A percentile compares a stretch with the other conserved stretches of the same genome.
phyloP scores from a whole-genome alignment of 2,797 vertebrate species.

The Poeciliopsis turneri region DNA sequence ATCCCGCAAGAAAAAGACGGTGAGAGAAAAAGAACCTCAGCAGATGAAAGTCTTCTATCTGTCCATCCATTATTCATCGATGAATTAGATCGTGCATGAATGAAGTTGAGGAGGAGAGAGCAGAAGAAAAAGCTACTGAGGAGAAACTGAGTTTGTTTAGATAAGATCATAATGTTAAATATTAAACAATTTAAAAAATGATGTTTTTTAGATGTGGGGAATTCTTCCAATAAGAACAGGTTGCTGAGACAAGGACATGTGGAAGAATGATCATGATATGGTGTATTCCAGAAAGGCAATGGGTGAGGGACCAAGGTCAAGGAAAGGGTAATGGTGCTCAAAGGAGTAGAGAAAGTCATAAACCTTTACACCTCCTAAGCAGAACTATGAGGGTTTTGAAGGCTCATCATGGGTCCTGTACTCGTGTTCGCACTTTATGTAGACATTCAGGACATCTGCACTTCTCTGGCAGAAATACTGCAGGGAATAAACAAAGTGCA shows the following conservation, averaged over 20 bases:
- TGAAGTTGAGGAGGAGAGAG: conserved; percentile 51
- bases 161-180: conserved; percentile 26
- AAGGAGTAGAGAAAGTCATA: conserved; percentile 35
- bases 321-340: conserved; percentile 34
- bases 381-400: conserved; percentile 21
- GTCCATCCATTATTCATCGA: conserved; percentile 84
- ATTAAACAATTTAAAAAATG: neutral
- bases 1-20: conserved; percentile 59
- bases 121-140: conserved; percentile 9
- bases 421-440: conserved; percentile 9
- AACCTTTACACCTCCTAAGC: conserved; percentile 16
- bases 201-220: conserved; percentile 48
- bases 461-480: conserved; percentile 9
- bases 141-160: conserved; percentile 22
- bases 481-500: neutral
- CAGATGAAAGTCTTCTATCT: conserved; percentile 78
- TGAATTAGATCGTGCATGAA: conserved; percentile 81
- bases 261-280: conserved; percentile 1
- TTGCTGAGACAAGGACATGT: neutral
- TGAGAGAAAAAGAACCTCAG: conserved; percentile 67
- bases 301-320: conserved; percentile 26
- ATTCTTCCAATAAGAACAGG: conserved; percentile 26
- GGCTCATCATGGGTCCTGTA: conserved; percentile 14
- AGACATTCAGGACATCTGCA: conserved; percentile 9
- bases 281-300: conserved; percentile 7